Base-by-base conservation (phyloP, 2,797 vertebrate species). In the Tenualosa ilisha region DNA sequence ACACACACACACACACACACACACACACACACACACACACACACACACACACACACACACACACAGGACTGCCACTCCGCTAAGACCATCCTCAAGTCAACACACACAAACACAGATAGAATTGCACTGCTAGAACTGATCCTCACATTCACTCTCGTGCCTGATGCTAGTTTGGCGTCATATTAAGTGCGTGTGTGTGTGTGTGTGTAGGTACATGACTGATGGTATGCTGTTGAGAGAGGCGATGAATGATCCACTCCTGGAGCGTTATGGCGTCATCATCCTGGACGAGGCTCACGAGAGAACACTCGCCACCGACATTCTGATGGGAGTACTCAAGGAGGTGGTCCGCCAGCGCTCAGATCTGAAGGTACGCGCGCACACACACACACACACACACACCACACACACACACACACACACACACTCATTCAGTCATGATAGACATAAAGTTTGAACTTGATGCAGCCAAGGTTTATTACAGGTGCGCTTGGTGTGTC, bases 161-260 rank as follows among this genome's bases (percentile, higher is more conserved):
- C 11, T 54, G 9, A n/a, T 43, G 50, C 13, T 51, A 9, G 49
- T 49, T 20, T 56, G 54, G 15, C 20, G 17, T 15, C 53, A 22
- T 56, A 9, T 65, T 26, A 26, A 26, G n/a, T 65, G n/a, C 31
- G n/a, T 68, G 63, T 68, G 24, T 65, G 26, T 75, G 68, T 75
- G 68, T 87, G 46, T 59, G 0, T 81, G 1, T 87, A 98, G 97
- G 90, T 98, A 99, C 88, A 99, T 98, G 97, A 98, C 98, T 88
- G 98, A 99, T 85, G 98, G 98, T 83, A 99, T 98, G 98, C 89
- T 99, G 89, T 96, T 99, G 86, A 96, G 98, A 65, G 98, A 99
- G 92, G 97, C 98, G n/a, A 99, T 99, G 98, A 99, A 99, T 0
- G 97, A 99, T 91, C 97, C 98, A n/a, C 94, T 99, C 85, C 94